These are phyloP conservation scores for Tetrapedia diversipes DNA, from an alignment of 2,888 invertebrate species.

Conservation along the genomic window DNA sequence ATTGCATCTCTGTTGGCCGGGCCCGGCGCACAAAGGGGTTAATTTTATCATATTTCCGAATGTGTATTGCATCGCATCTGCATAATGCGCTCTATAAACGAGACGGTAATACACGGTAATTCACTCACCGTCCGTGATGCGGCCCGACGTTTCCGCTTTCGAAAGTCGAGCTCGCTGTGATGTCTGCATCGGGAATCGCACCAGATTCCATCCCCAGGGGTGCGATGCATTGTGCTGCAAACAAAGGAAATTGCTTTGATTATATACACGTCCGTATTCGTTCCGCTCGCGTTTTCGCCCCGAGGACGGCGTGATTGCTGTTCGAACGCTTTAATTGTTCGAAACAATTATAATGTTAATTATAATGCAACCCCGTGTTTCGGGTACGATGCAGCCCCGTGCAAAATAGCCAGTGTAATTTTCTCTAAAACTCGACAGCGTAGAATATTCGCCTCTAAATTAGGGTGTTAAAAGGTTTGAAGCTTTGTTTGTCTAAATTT, in stretches of 20 bases:
- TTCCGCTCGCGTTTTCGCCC: constrained; percentile 34
- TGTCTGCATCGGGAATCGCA: constrained; percentile 90
- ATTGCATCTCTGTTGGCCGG: constrained; percentile 46
- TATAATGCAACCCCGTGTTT: background rate
- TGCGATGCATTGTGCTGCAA: constrained; percentile 91
- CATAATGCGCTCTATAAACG: constrained; percentile 64
- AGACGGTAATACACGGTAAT: constrained; percentile 64
- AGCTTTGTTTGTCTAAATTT: too few relatives aligned
- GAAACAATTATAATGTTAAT: constrained; percentile 34
- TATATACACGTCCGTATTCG: constrained; percentile 58
- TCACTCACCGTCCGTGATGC: constrained; percentile 89
- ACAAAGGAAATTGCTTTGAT: constrained; percentile 71
- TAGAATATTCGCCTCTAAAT: too few relatives aligned
- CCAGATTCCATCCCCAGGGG: constrained; percentile 95
- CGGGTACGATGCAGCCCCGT: too few relatives aligned
- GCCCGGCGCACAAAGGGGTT: constrained; percentile 48
- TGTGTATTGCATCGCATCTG: constrained; percentile 60
- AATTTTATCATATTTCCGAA: constrained; percentile 67
- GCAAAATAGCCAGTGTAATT: too few relatives aligned
- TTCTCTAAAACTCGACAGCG: too few relatives aligned
- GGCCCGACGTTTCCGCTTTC: constrained; percentile 94
- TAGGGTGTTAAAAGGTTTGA: too few relatives aligned
- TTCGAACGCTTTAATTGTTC: constrained; percentile 39
- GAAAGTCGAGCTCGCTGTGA: constrained; percentile 93
- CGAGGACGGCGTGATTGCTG: constrained; percentile 25